These are phyloP conservation scores for Nyctibius grandis DNA, from an alignment of 2,797 vertebrate genomes.

Conservation along the genomic window DNA sequence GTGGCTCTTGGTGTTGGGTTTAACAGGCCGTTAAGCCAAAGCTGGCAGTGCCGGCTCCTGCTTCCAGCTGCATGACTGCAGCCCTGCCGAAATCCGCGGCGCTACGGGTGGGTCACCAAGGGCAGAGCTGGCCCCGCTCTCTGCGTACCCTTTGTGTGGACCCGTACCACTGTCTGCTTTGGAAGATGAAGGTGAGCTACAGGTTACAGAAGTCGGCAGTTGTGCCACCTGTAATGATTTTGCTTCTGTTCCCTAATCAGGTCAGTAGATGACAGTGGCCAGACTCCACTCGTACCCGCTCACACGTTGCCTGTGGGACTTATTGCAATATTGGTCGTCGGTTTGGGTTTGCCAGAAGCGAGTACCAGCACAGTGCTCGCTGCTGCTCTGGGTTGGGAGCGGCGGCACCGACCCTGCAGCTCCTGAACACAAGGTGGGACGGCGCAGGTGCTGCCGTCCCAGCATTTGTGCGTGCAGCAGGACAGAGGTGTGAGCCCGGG, in stretches of 20 bases:
- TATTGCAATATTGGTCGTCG: accelerated
- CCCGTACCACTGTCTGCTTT: neutral
- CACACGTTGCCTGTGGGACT: neutral
- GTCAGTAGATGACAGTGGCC: neutral
- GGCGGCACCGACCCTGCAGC: neutral
- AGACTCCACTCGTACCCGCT: neutral
- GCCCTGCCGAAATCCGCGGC: accelerated
- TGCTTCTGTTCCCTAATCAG: neutral
- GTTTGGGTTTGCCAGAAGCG: neutral
- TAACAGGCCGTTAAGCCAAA: accelerated
- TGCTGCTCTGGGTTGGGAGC: neutral
- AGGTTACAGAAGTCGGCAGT: neutral
- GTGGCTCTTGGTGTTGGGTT: neutral
- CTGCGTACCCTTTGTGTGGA: neutral
- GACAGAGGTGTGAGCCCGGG: neutral
- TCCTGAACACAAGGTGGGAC: neutral
- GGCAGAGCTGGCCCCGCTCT: neutral
- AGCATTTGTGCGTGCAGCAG: accelerated
- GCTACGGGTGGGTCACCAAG: neutral
- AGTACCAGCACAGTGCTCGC: accelerated
- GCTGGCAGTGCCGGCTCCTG: neutral
- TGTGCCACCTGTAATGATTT: neutral
- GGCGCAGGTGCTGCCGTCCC: neutral
- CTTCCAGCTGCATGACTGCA: neutral
- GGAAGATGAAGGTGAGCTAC: neutral